phyloP scores from a whole-genome alignment of 2,113 vertebrate genomes.

The Onychorhynchus coronatus region DNA sequence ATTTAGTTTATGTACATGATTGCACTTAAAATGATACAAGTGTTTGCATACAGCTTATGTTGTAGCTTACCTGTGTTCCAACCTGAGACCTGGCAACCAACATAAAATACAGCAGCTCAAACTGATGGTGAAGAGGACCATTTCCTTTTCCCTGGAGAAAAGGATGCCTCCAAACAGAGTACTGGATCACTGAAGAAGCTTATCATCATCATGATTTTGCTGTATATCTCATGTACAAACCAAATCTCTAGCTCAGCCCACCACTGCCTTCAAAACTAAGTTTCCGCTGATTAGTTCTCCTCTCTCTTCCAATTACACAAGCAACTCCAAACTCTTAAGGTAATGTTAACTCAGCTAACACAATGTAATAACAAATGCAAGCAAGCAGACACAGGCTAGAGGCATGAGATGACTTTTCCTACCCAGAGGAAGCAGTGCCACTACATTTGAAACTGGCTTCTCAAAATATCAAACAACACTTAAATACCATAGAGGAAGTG shows the following conservation, averaged over 20 bases:
- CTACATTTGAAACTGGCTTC: not conserved
- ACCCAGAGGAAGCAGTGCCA: not conserved
- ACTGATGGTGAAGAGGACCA: not conserved
- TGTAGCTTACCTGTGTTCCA: not conserved
- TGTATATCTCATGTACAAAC: not conserved
- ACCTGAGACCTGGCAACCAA: not conserved
- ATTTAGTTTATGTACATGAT: not conserved
- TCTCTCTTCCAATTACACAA: not conserved
- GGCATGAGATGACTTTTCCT: not conserved
- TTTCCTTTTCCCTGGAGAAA: not conserved
- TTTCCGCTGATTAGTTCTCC: not conserved
- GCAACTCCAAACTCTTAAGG: not conserved
- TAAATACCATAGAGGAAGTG: not conserved
- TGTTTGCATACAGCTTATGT: not conserved
- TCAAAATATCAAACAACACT: not conserved
- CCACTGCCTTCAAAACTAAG: not conserved
- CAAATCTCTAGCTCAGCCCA: not conserved
- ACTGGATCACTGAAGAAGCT: not conserved
- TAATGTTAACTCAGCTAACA: not conserved
- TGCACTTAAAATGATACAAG: not conserved
- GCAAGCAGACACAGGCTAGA: accelerated
- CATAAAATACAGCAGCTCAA: not conserved
- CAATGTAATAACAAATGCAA: not conserved
- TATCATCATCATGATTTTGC: accelerated
- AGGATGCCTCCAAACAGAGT: not conserved